Evolutionary conservation across 53 echinoderm and acorn worm species (phyloP).

Genomic region (Mesocentrotus franciscanus): DNA sequence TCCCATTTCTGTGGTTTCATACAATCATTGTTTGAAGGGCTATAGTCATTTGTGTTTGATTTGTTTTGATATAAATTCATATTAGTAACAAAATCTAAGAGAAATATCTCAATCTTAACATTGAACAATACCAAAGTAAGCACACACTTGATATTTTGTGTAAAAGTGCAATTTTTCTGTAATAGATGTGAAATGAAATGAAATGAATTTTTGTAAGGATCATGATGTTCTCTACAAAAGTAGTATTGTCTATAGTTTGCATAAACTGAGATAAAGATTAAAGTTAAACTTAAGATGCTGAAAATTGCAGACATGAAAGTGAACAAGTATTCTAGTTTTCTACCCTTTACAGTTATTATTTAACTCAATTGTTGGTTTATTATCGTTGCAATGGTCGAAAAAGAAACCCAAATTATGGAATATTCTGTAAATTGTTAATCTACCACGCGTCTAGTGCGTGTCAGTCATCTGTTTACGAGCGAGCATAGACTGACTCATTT

Average conservation of each 20-base stretch:
- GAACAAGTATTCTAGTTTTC: background rate
- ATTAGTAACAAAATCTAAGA: background rate
- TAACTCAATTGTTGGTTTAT: background rate
- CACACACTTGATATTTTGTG: background rate
- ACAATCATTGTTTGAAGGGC: too few species aligned
- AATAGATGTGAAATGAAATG: background rate
- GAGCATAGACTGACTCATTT: constrained; percentile 14
- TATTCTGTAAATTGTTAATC: background rate
- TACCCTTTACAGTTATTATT: background rate
- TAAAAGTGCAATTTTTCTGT: constrained; percentile 13
- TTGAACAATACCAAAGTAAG: background rate
- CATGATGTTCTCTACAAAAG: too few species aligned
- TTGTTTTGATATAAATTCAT: too few species aligned
- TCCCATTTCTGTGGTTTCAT: too few species aligned
- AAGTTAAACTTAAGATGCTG: too few species aligned
- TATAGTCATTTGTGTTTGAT: too few species aligned
- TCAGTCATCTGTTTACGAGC: too few species aligned
- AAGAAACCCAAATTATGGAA: background rate
- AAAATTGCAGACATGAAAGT: background rate
- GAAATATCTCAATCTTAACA: background rate
- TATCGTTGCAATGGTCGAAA: background rate
- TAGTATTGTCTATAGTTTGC: too few species aligned
- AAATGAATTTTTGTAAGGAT: too few species aligned
- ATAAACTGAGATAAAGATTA: too few species aligned
- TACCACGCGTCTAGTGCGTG: background rate